Percentiles rank a stretch among this genome's conserved stretches.
Conservation (phyloP, 2,888 invertebrate genomes). For the Eupithecia tripunctaria region DNA sequence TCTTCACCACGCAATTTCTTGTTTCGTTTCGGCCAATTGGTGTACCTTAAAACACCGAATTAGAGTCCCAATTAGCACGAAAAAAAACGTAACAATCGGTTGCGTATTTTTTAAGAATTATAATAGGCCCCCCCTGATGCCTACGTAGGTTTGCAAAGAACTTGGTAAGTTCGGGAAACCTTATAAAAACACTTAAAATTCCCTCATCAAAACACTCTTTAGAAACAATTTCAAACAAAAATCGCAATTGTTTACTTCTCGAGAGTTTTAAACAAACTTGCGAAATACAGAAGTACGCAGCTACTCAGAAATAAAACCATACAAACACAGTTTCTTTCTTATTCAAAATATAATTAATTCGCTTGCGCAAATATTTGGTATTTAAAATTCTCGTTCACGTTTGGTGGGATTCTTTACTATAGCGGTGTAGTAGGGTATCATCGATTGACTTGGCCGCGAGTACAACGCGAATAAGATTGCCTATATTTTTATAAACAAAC, state of each 20-base stretch:
- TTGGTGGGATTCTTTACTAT: conserved; percentile 77
- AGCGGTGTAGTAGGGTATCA: conserved; percentile 69
- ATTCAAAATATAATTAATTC: conserved; percentile 18
- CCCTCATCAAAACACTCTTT: conserved; percentile 11
- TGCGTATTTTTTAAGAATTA: too few species aligned
- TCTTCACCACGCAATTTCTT: too few species aligned
- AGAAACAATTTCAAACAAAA: conserved; percentile 15
- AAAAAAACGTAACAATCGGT: too few species aligned
- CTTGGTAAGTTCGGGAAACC: conserved; percentile 14
- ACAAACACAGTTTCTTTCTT: conserved; percentile 36
- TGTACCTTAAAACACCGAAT: too few species aligned
- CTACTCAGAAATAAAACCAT: conserved; percentile 25
- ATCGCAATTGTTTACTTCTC: conserved; percentile 27
- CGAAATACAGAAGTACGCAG: conserved; percentile 22
- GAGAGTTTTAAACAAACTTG: conserved; percentile 35
- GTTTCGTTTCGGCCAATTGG: too few species aligned
- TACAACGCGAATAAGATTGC: conserved; percentile 52
- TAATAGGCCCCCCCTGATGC: too few species aligned
- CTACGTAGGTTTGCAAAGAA: conserved; percentile 4
- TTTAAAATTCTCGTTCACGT: conserved; percentile 56
- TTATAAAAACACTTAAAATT: conserved; percentile 15
- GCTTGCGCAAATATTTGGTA: conserved; percentile 46
- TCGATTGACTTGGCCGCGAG: conserved; percentile 59
- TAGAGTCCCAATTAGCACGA: too few species aligned
- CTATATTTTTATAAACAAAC: too few species aligned